phyloP scores from a whole-genome alignment of 2,797 vertebrate species.

The Clamator glandarius region DNA sequence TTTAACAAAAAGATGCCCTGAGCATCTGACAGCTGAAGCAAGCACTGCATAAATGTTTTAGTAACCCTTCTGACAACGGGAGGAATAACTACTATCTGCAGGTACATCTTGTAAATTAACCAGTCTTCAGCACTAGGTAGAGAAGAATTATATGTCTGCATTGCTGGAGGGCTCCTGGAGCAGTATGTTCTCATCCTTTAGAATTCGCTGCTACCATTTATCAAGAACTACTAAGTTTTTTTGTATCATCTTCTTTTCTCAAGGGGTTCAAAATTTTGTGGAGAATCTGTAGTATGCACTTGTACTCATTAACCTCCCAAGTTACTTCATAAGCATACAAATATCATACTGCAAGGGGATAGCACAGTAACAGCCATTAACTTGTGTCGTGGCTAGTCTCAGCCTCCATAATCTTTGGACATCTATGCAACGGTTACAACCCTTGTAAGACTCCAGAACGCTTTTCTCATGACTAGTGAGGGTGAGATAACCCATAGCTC shows the following conservation, averaged over 20 bases:
- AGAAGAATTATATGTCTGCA: background rate
- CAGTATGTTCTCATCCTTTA: background rate
- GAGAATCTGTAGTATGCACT: background rate
- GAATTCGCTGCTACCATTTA: background rate
- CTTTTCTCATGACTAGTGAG: slow-evolving; percentile 14
- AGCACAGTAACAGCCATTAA: background rate
- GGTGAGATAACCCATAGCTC: background rate
- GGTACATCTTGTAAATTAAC: background rate
- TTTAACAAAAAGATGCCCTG: background rate
- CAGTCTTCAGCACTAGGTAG: background rate
- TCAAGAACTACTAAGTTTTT: background rate
- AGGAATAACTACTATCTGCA: background rate
- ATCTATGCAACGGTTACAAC: background rate
- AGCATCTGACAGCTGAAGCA: background rate
- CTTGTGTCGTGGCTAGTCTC: background rate
- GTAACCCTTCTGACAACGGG: background rate
- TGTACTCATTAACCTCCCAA: background rate
- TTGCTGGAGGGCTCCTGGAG: background rate
- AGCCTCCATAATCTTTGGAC: background rate
- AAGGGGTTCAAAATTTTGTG: background rate
- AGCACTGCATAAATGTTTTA: background rate
- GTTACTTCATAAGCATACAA: background rate
- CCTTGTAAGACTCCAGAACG: background rate
- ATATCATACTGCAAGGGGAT: background rate
- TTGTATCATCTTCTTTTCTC: background rate